phyloP scores from a whole-genome alignment of 2,888 invertebrate genomes.

The Cosmia trapezina region DNA sequence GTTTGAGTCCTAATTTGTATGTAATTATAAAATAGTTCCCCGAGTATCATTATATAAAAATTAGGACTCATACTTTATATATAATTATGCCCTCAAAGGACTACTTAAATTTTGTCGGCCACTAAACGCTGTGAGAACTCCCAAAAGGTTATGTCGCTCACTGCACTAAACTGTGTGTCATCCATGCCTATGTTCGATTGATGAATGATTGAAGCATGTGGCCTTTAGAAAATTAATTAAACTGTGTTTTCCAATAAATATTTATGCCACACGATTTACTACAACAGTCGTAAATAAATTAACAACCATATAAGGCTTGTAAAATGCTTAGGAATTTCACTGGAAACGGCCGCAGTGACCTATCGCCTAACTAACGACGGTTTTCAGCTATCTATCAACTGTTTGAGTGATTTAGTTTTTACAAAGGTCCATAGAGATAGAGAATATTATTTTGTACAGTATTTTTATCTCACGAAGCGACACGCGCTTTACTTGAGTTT shows the following conservation, averaged over 20 bases:
- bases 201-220: conserved; percentile 25
- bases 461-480: too few relatives aligned
- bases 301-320: conserved; percentile 16
- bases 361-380: conserved; percentile 1
- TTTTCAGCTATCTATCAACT: background rate
- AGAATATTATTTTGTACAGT: background rate
- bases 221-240: conserved; percentile 44
- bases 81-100: too few relatives aligned
- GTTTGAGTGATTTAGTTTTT: background rate
- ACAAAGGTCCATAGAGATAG: background rate
- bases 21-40: too few relatives aligned
- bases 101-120: background rate
- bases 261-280: conserved; percentile 22
- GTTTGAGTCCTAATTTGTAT: too few relatives aligned
- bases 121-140: conserved; percentile 1
- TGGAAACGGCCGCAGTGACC: conserved; percentile 23
- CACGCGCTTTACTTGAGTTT: too few relatives aligned
- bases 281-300: conserved; percentile 35
- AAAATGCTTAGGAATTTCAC: conserved; percentile 30
- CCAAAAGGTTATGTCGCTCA: conserved; percentile 18
- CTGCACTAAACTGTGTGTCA: conserved; percentile 10
- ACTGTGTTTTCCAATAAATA: conserved; percentile 38
- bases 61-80: too few relatives aligned
- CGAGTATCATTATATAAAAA: too few relatives aligned
- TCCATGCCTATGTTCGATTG: conserved; percentile 14